Base-by-base conservation (phyloP, 1,140 invertebrate species). In the Ceratoteleas bidentatus region DNA sequence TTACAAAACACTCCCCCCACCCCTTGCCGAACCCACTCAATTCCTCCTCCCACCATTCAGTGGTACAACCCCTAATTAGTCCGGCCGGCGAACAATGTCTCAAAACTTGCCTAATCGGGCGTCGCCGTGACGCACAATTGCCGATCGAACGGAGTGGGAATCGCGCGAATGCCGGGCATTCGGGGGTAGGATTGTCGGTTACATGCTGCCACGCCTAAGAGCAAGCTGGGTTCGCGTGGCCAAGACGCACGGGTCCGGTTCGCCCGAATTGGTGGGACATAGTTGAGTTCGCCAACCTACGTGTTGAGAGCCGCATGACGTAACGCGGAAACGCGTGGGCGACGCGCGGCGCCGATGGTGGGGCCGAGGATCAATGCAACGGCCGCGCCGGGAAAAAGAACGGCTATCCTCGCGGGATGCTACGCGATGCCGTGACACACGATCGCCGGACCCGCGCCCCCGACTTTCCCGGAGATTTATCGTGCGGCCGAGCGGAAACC, bases 221-320 rank as follows among this genome's bases (percentile, higher is more conserved):
- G n/a, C 10, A 24, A 24, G 24, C 24, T 24, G 24, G 24, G 24
- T 24, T 24, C 24, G 24, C 24, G 24, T 24, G 24, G 24, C 24
- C 24, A 24, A 24, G 24, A 24, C 24, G 24, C 24, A 24, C 24
- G 38, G 15, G 32, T 47, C 24, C 32, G 43, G 36, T 45, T 50
- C 68, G 45, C 34, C 16, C 32, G 52, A 47, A 61, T 68, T 66
- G 13, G 40, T 45, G 50, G 34, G 4, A 57, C 40, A 52, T 66
- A 64, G 65, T 75, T 66, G 84, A 87, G 84, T 86, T 89, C 88
- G 88, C 89, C 89, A 75, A 52, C 62, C 56, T 87, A 90, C 89
- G 88, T 90, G 87, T 81, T 81, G 65, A 66, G 85, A 76, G 80
- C 60, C 77, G 84, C 52, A 64, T 91, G 90, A 89, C 91, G 90